A percentile compares a stretch with the other conserved stretches of the same genome.
phyloP scores from a whole-genome alignment of 2,797 vertebrate species.

The Helicolenus hilgendorfi region DNA sequence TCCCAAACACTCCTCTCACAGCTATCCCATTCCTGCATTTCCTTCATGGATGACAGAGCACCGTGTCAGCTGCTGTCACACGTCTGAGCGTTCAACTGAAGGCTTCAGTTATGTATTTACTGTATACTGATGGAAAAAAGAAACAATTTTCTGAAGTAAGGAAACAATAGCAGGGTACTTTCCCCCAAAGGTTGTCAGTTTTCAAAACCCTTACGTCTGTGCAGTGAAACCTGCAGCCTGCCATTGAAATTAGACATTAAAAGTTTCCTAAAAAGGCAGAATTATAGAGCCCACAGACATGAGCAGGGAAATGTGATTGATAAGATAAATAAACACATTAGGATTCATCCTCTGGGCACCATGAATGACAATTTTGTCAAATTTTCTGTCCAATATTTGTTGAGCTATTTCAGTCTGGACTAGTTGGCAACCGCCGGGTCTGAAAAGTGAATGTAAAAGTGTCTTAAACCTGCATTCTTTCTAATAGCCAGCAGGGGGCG shows the following conservation, averaged over 20 bases:
- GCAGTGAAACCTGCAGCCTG: not conserved
- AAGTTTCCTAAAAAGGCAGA: not conserved
- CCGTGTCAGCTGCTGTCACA: constrained; percentile 75
- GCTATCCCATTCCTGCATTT: constrained; percentile 35
- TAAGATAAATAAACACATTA: not conserved
- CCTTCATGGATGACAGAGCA: constrained; percentile 71
- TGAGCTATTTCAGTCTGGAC: too few relatives aligned
- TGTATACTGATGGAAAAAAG: constrained; percentile 30
- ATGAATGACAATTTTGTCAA: not conserved
- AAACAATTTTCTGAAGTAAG: not conserved
- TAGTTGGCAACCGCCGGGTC: too few relatives aligned
- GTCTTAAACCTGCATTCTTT: too few relatives aligned
- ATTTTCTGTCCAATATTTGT: too few relatives aligned
- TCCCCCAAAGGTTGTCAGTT: not conserved
- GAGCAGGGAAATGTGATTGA: not conserved
- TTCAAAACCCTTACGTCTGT: not conserved
- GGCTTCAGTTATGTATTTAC: constrained; percentile 66
- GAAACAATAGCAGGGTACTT: constrained; percentile 12
- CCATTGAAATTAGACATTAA: constrained; percentile 9
- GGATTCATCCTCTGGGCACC: not conserved
- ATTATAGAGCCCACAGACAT: not conserved
- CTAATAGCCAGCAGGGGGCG: too few relatives aligned
- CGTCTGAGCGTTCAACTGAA: constrained; percentile 54
- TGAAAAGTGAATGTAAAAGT: too few relatives aligned
- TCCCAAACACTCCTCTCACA: constrained; percentile 38